phyloP scores from a whole-genome alignment of 2,888 invertebrate species.

The Drosophila nigritarsus region DNA sequence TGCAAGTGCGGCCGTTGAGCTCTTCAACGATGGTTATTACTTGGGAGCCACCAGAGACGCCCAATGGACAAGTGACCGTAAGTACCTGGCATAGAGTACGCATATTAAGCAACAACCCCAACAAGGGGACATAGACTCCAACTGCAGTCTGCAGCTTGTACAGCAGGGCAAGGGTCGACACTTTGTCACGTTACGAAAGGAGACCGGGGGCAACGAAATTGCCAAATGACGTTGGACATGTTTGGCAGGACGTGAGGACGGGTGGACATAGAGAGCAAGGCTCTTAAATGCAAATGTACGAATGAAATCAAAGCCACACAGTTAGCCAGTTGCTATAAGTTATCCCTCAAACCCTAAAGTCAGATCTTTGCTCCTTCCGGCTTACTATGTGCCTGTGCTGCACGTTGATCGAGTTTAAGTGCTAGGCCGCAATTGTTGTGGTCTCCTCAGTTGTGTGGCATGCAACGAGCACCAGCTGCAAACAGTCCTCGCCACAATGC shows the following conservation, averaged over 20 bases:
- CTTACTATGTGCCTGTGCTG: constrained; percentile 1
- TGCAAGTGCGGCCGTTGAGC: constrained; percentile 96
- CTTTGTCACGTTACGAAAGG: constrained; percentile 55
- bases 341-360: neutral
- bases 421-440: constrained; percentile 67
- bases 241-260: constrained; percentile 26
- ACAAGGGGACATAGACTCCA: constrained; percentile 15
- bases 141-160: constrained; percentile 3
- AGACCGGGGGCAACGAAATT: constrained; percentile 31
- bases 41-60: constrained; percentile 99
- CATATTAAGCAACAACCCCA: constrained; percentile 60
- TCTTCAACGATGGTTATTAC: constrained; percentile 98
- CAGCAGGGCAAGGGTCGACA: constrained; percentile 36
- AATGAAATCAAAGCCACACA: constrained; percentile 65
- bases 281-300: constrained; percentile 67
- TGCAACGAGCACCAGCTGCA: constrained; percentile 30
- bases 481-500: constrained; percentile 42
- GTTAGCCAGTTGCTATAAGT: constrained; percentile 29
- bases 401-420: constrained; percentile 51
- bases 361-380: constrained; percentile 15
- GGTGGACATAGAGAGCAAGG: constrained; percentile 5
- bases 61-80: constrained; percentile 98
- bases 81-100: constrained; percentile 84
- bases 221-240: constrained; percentile 59
- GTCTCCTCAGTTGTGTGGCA: constrained; percentile 40